phyloP scores from a whole-genome alignment of 2,888 invertebrate genomes.

The Cartodere bifasciata region DNA sequence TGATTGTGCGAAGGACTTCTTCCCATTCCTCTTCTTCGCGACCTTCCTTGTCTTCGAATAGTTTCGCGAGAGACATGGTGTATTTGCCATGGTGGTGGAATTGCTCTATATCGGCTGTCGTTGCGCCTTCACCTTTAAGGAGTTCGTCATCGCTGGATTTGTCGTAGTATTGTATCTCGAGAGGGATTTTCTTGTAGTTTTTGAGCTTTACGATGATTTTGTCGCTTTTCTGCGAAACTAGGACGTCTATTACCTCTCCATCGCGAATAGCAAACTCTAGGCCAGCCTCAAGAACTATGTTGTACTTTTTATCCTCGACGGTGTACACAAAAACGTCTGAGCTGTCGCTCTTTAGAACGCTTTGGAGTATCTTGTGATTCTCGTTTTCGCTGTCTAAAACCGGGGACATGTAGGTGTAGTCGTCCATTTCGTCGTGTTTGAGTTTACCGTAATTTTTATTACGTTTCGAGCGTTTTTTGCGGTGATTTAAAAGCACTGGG shows the following conservation, averaged over 20 bases:
- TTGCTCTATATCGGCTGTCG: constrained; percentile 43
- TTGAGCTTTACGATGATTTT: constrained; percentile 60
- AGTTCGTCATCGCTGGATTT: constrained; percentile 31
- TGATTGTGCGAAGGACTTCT: constrained; percentile 30
- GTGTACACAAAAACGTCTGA: constrained; percentile 57
- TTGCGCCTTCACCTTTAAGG: constrained; percentile 58
- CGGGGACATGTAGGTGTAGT: constrained; percentile 64
- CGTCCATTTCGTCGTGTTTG: constrained; percentile 53
- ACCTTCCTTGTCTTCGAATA: constrained; percentile 66
- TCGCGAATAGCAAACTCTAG: constrained; percentile 65
- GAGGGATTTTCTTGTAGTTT: constrained; percentile 61
- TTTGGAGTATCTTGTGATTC: constrained; percentile 48
- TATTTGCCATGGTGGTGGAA: constrained; percentile 41
- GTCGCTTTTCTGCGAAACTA: constrained; percentile 64
- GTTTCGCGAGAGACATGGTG: constrained; percentile 52
- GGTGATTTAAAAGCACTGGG: constrained; percentile 51
- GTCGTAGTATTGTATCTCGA: constrained; percentile 32
- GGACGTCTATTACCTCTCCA: constrained; percentile 63
- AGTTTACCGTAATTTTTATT: constrained; percentile 46
- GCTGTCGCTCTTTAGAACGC: constrained; percentile 45
- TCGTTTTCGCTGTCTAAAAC: constrained; percentile 55
- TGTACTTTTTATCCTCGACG: constrained; percentile 59
- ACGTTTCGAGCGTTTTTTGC: constrained; percentile 30
- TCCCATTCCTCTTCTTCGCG: constrained; percentile 54
- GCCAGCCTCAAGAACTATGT: constrained; percentile 59